Evolutionary conservation across 37 sponge, comb jelly and placozoan species (phyloP).

Genomic region (Hormiphora californensis): DNA sequence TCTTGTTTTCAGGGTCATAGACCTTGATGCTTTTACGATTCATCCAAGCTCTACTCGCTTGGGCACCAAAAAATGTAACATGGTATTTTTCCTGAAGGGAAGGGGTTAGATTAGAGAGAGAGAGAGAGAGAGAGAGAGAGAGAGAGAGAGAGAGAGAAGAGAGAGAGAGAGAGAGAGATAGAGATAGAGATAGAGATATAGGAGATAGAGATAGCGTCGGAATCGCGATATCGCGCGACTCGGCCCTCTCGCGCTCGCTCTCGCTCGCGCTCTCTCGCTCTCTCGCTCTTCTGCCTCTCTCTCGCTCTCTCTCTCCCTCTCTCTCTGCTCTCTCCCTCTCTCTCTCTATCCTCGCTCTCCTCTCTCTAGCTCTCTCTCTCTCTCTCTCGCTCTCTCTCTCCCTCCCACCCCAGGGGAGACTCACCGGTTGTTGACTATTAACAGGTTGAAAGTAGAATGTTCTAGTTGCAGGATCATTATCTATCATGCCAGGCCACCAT

Average conservation of each 20-base stretch:
- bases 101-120: background rate
- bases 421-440: background rate
- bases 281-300: no score
- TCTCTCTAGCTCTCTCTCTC: no score
- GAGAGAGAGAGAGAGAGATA: no score
- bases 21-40: slow-evolving; percentile 10
- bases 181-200: background rate
- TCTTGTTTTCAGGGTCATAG: slow-evolving; percentile 29
- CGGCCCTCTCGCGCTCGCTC: no score
- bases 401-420: background rate
- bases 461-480: slow-evolving; percentile 11
- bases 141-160: background rate
- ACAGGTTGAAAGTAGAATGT: slow-evolving; percentile 37
- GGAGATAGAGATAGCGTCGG: no score
- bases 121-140: background rate
- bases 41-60: slow-evolving; percentile 21
- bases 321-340: no score
- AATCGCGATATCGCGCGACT: no score
- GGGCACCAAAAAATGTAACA: slow-evolving; percentile 53
- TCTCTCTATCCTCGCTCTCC: no score
- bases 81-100: slow-evolving; percentile 41
- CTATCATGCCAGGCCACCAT: slow-evolving; percentile 51
- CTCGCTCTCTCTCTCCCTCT: no score
- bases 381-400: background rate
- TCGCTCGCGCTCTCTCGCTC: no score